Conservation (phyloP, 2,888 invertebrate species). For the Cephus spinipes region DNA sequence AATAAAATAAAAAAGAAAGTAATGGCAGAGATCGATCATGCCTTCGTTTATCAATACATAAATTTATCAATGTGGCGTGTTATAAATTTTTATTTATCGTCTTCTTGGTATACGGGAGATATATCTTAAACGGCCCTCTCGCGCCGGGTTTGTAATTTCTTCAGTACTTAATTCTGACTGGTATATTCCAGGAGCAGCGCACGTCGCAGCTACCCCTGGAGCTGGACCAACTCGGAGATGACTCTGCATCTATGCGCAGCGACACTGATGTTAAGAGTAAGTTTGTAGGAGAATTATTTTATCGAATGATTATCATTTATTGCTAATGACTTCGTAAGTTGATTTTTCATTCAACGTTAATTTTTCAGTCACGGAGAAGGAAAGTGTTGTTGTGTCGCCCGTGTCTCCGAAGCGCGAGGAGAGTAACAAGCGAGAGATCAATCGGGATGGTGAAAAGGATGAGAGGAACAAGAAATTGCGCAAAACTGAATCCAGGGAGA, state of each 20-base stretch:
- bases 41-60: background rate
- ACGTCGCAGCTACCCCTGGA: conserved; percentile 90
- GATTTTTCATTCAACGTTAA: background rate
- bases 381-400: conserved; percentile 59
- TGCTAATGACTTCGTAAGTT: background rate
- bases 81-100: background rate
- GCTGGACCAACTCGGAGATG: conserved; percentile 83
- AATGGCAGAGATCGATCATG: background rate
- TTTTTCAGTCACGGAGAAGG: conserved; percentile 65
- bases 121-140: background rate
- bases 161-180: background rate
- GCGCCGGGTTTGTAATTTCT: background rate
- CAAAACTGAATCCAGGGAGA: conserved; percentile 64
- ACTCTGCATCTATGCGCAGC: conserved; percentile 85
- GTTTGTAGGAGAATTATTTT: conserved; percentile 28
- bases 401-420: conserved; percentile 60
- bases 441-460: conserved; percentile 62
- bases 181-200: conserved; percentile 82
- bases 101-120: background rate
- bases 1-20: background rate
- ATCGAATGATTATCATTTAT: background rate
- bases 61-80: background rate
- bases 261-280: conserved; percentile 85
- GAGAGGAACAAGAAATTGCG: conserved; percentile 64
- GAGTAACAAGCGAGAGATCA: conserved; percentile 64